A percentile compares a stretch with the other conserved stretches of the same genome.
phyloP scores from a whole-genome alignment of 2,797 vertebrate genomes.

The Bufotes viridis region DNA sequence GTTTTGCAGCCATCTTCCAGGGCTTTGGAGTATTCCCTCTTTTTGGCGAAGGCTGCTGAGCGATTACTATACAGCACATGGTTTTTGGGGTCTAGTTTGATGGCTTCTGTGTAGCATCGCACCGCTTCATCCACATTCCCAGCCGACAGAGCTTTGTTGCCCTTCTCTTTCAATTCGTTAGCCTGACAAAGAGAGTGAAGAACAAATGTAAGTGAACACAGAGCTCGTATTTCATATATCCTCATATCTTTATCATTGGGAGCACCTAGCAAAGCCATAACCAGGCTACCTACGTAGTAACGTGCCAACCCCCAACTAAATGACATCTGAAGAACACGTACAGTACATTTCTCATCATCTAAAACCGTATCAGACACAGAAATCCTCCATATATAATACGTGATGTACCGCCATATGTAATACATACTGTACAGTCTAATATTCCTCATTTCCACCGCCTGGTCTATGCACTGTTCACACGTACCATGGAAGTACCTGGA shows the following conservation, averaged over 20 bases:
- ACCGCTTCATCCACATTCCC: conserved; percentile 89
- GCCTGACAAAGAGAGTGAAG: conserved; percentile 73
- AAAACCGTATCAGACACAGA: too few species aligned
- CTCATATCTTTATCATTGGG: too few species aligned
- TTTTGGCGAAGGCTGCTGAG: conserved; percentile 79
- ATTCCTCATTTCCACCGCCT: neutral
- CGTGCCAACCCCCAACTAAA: too few species aligned
- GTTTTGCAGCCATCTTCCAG: conserved; percentile 90
- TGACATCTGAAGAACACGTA: too few species aligned
- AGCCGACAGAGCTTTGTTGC: conserved; percentile 90
- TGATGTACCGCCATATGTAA: too few species aligned
- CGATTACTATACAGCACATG: conserved; percentile 94
- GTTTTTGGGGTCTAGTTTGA: conserved; percentile 87
- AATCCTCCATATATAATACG: too few species aligned
- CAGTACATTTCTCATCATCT: too few species aligned
- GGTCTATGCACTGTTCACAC: neutral
- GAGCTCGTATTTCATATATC: neutral
- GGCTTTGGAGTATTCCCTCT: conserved; percentile 84
- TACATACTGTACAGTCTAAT: neutral
- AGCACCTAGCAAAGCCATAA: too few species aligned
- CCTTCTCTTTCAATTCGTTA: conserved; percentile 89
- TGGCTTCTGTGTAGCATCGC: conserved; percentile 90
- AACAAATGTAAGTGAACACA: neutral
- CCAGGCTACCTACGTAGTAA: too few species aligned
- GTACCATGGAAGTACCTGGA: neutral